A percentile compares a stretch with the other conserved stretches of the same genome.
phyloP scores from a whole-genome alignment of 2,113 vertebrate species.

The Phrynosoma blainvillii region DNA sequence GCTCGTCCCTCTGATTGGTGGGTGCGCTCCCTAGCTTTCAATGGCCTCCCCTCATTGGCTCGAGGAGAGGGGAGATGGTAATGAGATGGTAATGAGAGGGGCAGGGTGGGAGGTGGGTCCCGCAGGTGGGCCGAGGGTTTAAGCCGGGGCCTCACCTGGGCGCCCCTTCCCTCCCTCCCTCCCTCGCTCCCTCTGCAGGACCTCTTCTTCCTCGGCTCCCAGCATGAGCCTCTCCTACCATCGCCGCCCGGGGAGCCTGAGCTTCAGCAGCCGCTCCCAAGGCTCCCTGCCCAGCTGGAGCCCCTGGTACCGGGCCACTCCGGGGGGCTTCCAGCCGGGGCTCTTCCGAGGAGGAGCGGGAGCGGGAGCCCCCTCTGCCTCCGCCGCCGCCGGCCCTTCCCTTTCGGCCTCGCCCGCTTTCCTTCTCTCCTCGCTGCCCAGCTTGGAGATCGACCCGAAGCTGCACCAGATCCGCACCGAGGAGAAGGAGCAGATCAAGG shows the following conservation, averaged over 20 bases:
- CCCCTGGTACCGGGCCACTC: constrained; percentile 3
- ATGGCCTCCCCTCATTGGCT: neutral
- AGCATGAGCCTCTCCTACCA: neutral
- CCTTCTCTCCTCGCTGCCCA: constrained; percentile 36
- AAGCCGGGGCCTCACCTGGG: too few species aligned
- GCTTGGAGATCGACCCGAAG: constrained; percentile 70
- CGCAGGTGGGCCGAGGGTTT: too few species aligned
- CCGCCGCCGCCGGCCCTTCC: constrained; percentile 1
- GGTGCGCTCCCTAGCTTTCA: too few species aligned
- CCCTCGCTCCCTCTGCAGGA: too few species aligned
- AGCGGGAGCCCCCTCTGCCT: neutral
- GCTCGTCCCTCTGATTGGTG: neutral
- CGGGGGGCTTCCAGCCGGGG: constrained; percentile 43
- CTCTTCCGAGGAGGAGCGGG: neutral
- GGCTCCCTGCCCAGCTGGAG: constrained; percentile 36
- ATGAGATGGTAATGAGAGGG: neutral
- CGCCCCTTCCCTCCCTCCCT: too few species aligned
- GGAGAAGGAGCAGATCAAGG: constrained; percentile 84
- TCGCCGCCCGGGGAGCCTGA: neutral
- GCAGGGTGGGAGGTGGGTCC: too few species aligned
- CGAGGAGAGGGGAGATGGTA: neutral
- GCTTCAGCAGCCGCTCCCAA: constrained; percentile 74
- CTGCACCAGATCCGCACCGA: constrained; percentile 72
- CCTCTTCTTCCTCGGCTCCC: too few species aligned
- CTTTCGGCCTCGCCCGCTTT: constrained; percentile 10